Conservation (phyloP, 2,113 vertebrate species). For the Sula dactylatra region DNA sequence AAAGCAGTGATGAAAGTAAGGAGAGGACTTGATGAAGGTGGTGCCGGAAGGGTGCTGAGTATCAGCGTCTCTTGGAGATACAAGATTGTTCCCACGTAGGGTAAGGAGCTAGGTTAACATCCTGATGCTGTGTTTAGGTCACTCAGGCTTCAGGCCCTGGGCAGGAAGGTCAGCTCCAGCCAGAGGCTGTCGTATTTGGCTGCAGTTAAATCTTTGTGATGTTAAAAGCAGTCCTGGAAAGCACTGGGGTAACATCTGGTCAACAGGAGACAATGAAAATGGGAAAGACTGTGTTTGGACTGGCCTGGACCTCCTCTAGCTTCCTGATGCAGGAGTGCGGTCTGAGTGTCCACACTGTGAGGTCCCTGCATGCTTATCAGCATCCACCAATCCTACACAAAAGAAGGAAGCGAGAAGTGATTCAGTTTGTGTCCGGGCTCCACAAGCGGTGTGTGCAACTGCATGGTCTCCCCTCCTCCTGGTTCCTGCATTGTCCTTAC, state of each 20-base stretch:
- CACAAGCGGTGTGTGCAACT: neutral
- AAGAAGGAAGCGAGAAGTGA: neutral
- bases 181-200: neutral
- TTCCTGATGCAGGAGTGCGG: neutral
- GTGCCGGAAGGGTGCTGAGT: neutral
- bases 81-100: neutral
- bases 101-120: neutral
- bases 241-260: neutral
- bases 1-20: neutral
- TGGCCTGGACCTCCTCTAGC: neutral
- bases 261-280: neutral
- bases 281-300: neutral
- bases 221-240: constrained; percentile 38
- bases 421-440: neutral
- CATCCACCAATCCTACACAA: neutral
- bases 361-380: neutral
- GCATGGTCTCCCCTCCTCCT: neutral
- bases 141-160: neutral
- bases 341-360: neutral
- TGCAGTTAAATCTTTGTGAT: neutral
- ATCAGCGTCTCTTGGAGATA: neutral
- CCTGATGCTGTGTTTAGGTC: neutral
- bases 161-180: neutral
- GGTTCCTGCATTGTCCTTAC: fast-evolving
- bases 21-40: neutral